Evolutionary conservation across 2,113 vertebrate genomes (phyloP), one percentile per base, ranked within the genome.

Genomic region (Nansenia antarctica): DNA sequence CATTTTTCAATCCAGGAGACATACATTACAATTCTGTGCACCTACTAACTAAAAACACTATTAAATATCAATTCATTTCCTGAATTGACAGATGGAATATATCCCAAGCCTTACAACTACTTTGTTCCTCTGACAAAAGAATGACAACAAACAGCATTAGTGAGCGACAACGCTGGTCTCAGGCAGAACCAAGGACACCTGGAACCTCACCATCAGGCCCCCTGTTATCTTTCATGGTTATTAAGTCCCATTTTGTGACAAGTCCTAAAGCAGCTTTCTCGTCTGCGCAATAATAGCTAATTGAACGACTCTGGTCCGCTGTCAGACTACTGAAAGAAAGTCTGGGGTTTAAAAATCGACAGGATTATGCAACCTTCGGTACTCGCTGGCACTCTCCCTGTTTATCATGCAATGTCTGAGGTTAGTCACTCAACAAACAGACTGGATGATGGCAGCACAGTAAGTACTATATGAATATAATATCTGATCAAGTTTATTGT

Each of bases 221-320:
- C 3, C 9, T 14, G 26, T 58, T 15, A 61, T 61, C 59, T 24
- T 35, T 15, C 49, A 55, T 57, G 52, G 24, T 18, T 39, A 75
- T 75, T 53, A 74, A 31, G 42, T 47, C 62, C 32, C 27, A 65
- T 58, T 54, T 61, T n/a, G 20, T 37, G 54, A 54, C 49, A 65
- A 4, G 65, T 42, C 30, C 63, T 35, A 14, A 32, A 72, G 55
- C 58, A 64, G 65, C 24, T 62, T 69, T 67, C 42, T 60, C 45
- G 29, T 61, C 32, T 58, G 8, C 15, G n/a, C 58, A 47, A 47
- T 62, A 49, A 47, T 59, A 67, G 49, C 65, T 70, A 42, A 63
- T 57, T 54, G 70, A 70, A 22, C 59, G n/a, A 57, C 72, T 65
- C 62, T 65, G 42, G 49, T n/a, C 9, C 26, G 3, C 42, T 69